Evolutionary conservation across 2,888 invertebrate genomes (phyloP).

Genomic region (Iselma pallidipennis): DNA sequence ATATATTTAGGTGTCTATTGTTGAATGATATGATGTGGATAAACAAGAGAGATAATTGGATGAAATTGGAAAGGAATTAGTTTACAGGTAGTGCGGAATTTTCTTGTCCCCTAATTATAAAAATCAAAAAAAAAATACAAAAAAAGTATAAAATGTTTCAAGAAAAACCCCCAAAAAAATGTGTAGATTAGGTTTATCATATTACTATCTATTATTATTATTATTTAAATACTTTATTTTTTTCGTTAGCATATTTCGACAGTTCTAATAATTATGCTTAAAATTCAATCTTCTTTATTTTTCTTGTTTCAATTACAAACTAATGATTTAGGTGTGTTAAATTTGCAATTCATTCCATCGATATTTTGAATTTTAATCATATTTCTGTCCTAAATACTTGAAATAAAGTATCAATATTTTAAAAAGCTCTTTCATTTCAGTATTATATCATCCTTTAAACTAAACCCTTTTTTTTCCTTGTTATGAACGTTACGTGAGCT

Average conservation of each 20-base stretch:
- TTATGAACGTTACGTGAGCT: neutral
- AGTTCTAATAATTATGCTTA: neutral
- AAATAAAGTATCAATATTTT: neutral
- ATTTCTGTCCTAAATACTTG: no score
- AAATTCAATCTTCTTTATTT: neutral
- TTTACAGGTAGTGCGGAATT: conserved; percentile 26
- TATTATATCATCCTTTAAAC: neutral
- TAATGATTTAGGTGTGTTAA: neutral
- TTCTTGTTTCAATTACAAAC: neutral
- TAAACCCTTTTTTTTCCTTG: no score
- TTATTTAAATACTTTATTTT: conserved; percentile 3
- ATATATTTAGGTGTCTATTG: conserved; percentile 3
- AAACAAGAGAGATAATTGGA: conserved; percentile 18
- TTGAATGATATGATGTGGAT: conserved; percentile 12
- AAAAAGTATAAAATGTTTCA: conserved; percentile 13
- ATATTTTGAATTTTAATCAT: neutral
- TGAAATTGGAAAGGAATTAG: conserved; percentile 15
- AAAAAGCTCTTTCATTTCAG: neutral
- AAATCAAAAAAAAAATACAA: conserved; percentile 11
- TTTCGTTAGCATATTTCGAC: neutral
- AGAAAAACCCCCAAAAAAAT: conserved; percentile 14
- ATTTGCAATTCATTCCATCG: neutral
- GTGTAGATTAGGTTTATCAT: conserved; percentile 6
- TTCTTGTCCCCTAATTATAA: conserved; percentile 16
- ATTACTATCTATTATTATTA: neutral